Conservation (phyloP, 2,888 invertebrate genomes). For the Nebria brevicollis region DNA sequence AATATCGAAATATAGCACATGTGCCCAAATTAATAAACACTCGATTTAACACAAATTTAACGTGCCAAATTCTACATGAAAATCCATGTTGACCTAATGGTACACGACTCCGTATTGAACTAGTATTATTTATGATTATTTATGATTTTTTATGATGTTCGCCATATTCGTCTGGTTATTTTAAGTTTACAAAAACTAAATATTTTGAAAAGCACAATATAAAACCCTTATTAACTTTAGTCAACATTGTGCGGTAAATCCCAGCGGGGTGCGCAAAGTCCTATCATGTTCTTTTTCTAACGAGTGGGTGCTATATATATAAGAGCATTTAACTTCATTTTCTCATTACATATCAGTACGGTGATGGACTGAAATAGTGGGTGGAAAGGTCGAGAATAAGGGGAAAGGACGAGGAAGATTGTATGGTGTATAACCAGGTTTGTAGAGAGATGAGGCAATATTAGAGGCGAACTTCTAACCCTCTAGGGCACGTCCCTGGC, state of each 20-base stretch:
- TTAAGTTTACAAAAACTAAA: background rate
- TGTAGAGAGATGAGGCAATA: background rate
- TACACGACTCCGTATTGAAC: no score
- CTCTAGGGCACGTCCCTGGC: conserved; percentile 1
- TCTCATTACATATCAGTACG: background rate
- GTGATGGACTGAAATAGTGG: background rate
- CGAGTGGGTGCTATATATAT: background rate
- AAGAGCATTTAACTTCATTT: background rate
- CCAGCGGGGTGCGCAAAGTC: background rate
- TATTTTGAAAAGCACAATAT: background rate
- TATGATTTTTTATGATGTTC: no score
- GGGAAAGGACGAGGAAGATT: background rate
- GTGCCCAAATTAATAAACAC: no score
- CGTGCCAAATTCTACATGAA: no score
- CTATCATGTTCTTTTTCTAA: background rate
- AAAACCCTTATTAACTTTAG: background rate
- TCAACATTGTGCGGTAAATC: background rate
- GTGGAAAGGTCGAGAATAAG: background rate
- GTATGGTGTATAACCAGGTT: background rate
- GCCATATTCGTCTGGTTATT: background rate
- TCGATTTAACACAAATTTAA: no score
- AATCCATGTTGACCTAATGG: no score
- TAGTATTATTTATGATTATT: no score
- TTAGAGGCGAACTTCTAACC: background rate
- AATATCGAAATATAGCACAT: no score